Base-by-base conservation (phyloP, 2,797 vertebrate species). In the Pempheris klunzingeri region DNA sequence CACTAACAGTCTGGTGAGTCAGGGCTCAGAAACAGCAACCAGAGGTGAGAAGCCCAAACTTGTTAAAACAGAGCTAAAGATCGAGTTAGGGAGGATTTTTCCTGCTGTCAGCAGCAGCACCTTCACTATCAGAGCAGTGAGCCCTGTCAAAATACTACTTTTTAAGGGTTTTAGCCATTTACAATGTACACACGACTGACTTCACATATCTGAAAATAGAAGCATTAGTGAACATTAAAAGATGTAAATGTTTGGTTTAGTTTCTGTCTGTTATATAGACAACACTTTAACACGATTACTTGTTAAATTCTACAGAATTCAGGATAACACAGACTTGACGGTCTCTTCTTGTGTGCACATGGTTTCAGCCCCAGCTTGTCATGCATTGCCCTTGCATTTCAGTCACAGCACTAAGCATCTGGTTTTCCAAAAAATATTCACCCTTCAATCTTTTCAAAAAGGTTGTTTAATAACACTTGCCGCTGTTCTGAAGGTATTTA, bases 11-110 rank as follows among this genome's bases (percentile, higher is more conserved):
- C 18, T 15, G 15, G 32, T 24, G 22, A 41, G 26, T 24, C 24
- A 34, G 7, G 14, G 5, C 22, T 26, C 50, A 49, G 38, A 46
- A 54, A 28, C 43, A 14, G 55, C 7, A 24, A 41, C 24, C 34
- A 44, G 24, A 58, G 44, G 34, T 50, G 49, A 52, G 36, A 58
- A 59, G 57, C 44, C 57, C 38, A 30, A 52, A 68, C 78, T 26
- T 58, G 26, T 49, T 59, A 53, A 69, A 74, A 49, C 14, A 10
- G 34, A 64, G 47, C 24, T 54, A 74, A 60, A 68, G 50, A 43
- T 17, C 8, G 0, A 30, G 52, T 73, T 74, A 39, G 38, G 34
- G 43, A 67, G 26, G 69, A 30, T 53, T 59, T 62, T 13, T 36
- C 39, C 32, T 46, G 28, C 54, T 41, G 46, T 39, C 59, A 57